Evolutionary conservation across 2,113 vertebrate genomes (phyloP).

Genomic region (Coreoperca whiteheadi): DNA sequence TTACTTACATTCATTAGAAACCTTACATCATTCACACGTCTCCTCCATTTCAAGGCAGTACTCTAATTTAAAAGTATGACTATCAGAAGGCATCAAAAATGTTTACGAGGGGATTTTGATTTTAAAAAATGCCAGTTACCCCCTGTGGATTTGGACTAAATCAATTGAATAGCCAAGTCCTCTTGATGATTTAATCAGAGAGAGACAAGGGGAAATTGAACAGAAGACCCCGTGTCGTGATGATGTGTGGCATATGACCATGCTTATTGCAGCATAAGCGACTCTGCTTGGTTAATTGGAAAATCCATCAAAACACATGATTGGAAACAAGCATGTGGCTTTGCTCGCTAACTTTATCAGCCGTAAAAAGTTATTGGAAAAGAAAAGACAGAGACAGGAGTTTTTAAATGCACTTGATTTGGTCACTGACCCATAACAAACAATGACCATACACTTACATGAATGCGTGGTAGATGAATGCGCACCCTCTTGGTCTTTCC

Average conservation of each 20-base stretch:
- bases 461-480: conserved; percentile 94
- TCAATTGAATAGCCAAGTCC: conserved; percentile 22
- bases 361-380: background rate
- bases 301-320: conserved; percentile 51
- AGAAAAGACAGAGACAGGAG: background rate
- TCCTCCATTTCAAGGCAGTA: background rate
- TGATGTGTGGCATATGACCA: conserved; percentile 59
- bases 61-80: background rate
- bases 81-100: conserved; percentile 20
- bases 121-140: conserved; percentile 22
- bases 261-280: conserved; percentile 54
- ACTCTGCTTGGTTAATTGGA: conserved; percentile 63
- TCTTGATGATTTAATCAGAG: conserved; percentile 56
- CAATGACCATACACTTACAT: conserved; percentile 85
- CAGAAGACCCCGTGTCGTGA: conserved; percentile 57
- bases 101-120: conserved; percentile 14
- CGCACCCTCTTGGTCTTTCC: conserved; percentile 92
- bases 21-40: background rate
- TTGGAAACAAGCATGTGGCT: conserved; percentile 9
- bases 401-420: background rate
- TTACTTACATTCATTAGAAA: conserved; percentile 11
- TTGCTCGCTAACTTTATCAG: background rate
- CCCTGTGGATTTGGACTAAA: conserved; percentile 42
- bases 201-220: conserved; percentile 55
- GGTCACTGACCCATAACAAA: background rate